These are phyloP conservation scores for Drosophila equinoxialis DNA, from an alignment of 1,140 invertebrate genomes.

Conservation along the genomic window DNA sequence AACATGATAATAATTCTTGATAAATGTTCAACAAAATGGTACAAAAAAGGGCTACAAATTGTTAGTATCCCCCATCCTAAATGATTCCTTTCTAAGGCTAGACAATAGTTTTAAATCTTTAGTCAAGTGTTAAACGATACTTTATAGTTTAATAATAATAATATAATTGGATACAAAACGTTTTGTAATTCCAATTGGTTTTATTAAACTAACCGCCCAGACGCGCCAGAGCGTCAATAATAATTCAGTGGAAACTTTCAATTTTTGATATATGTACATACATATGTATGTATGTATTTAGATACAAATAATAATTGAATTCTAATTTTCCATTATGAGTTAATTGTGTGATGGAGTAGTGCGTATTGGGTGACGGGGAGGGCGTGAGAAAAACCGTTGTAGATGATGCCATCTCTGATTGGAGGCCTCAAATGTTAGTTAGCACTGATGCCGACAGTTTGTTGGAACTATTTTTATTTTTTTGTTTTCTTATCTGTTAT, in stretches of 20 bases:
- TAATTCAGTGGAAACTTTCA: neutral
- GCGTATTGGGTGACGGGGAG: neutral
- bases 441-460: neutral
- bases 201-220: neutral
- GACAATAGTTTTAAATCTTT: neutral
- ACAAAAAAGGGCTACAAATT: slow-evolving; percentile 23
- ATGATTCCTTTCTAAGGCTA: no score
- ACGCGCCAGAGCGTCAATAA: neutral
- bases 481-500: slow-evolving; percentile 56
- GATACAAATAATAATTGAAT: neutral
- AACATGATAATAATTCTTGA: neutral
- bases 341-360: neutral
- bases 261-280: neutral
- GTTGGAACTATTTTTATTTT: neutral
- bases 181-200: no score
- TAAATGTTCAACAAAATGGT: slow-evolving; percentile 2
- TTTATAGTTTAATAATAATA: neutral
- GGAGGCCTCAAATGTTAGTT: no score
- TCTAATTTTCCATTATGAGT: neutral
- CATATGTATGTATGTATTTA: no score
- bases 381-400: neutral
- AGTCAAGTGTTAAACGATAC: neutral
- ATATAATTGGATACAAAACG: neutral
- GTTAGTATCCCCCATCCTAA: slow-evolving; percentile 7
- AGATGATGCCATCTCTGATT: neutral